Percentiles rank a stretch among this genome's conserved stretches.
phyloP scores from a whole-genome alignment of 1,140 invertebrate species.

The Scaptomyza pallida region DNA sequence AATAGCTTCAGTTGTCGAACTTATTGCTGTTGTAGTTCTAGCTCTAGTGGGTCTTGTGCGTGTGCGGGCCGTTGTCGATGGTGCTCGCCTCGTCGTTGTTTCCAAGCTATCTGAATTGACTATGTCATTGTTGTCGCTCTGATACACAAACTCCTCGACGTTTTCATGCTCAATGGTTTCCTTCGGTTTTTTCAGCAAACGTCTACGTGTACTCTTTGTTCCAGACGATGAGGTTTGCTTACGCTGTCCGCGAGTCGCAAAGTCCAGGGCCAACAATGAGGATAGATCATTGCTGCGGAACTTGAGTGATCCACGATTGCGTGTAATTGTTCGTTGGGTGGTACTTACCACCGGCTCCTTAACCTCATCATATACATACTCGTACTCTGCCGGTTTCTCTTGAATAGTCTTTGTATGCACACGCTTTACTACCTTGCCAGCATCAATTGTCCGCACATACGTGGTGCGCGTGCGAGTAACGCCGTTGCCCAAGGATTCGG shows the following conservation, averaged over 20 bases:
- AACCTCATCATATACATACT: conserved; percentile 63
- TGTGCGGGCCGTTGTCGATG: conserved; percentile 13
- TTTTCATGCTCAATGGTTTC: conserved; percentile 64
- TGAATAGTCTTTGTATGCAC: conserved; percentile 66
- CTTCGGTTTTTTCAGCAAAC: conserved; percentile 66
- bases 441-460: conserved; percentile 53
- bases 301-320: conserved; percentile 67
- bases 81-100: conserved; percentile 8
- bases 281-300: conserved; percentile 76
- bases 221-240: conserved; percentile 31
- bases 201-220: conserved; percentile 49
- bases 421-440: conserved; percentile 63
- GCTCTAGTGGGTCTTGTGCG: conserved; percentile 48
- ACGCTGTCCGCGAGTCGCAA: conserved; percentile 45
- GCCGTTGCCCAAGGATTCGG: conserved; percentile 58
- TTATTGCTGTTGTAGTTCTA: conserved; percentile 3
- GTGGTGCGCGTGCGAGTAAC: conserved; percentile 69
- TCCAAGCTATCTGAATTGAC: conserved; percentile 16
- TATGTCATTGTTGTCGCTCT: conserved; percentile 22
- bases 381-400: conserved; percentile 69
- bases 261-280: conserved; percentile 71
- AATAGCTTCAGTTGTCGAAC: not conserved
- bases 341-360: conserved; percentile 47
- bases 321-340: conserved; percentile 53
- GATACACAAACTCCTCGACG: conserved; percentile 60